phyloP scores from a whole-genome alignment of 2,797 vertebrate species.

The Syngnathus acus region DNA sequence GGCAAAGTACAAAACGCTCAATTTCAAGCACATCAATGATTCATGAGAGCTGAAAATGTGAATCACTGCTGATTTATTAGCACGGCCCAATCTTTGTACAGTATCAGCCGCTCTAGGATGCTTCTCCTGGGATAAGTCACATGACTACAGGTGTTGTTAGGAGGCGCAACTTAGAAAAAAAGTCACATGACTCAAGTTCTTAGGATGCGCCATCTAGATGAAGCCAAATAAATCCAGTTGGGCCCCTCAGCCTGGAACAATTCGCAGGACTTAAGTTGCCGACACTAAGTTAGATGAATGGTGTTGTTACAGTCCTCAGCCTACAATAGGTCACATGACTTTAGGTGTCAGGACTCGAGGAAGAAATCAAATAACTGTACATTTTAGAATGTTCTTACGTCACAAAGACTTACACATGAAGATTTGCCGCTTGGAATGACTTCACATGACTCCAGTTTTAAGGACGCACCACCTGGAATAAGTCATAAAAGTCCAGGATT shows the following conservation, averaged over 20 bases:
- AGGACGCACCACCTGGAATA: background rate
- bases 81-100: background rate
- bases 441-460: background rate
- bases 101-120: conserved; percentile 5
- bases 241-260: no score
- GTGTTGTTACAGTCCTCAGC: no score
- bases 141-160: background rate
- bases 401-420: no score
- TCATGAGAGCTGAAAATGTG: conserved; percentile 32
- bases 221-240: no score
- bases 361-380: no score
- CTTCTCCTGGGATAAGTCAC: conserved; percentile 1
- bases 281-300: no score
- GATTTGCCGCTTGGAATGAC: background rate
- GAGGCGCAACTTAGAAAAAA: conserved; percentile 3
- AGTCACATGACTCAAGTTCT: background rate
- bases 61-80: conserved; percentile 29
- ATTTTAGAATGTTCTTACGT: no score
- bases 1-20: conserved; percentile 29
- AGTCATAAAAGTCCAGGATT: conserved; percentile 2
- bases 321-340: no score
- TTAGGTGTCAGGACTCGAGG: no score
- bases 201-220: no score
- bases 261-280: no score
- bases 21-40: conserved; percentile 42